Evolutionary conservation across 2,797 vertebrate species (phyloP).

Genomic region (Cynodonichthys magdalenae): DNA sequence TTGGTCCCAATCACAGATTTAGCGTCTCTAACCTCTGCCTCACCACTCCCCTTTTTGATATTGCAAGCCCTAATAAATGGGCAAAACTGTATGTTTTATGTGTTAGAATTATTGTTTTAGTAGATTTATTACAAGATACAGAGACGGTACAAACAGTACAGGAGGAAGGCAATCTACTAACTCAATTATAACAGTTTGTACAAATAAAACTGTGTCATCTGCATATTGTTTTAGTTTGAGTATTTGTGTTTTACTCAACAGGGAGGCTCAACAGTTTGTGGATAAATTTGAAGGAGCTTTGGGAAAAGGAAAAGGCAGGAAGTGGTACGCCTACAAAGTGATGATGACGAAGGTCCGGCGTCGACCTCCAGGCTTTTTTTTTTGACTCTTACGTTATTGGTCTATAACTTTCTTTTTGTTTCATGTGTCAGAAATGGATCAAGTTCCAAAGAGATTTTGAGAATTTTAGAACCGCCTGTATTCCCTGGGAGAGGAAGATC

Average conservation of each 20-base stretch:
- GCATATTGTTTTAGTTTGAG: background rate
- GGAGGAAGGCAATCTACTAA: too few relatives aligned
- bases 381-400: background rate
- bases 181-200: background rate
- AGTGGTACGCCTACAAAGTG: slow-evolving; percentile 93
- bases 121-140: too few relatives aligned
- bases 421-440: slow-evolving; percentile 91
- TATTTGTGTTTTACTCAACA: slow-evolving; percentile 54
- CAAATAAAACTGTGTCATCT: background rate
- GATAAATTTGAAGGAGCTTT: slow-evolving; percentile 97
- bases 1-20: too few relatives aligned
- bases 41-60: too few relatives aligned
- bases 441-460: slow-evolving; percentile 98
- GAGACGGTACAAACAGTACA: too few relatives aligned
- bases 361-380: background rate
- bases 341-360: slow-evolving; percentile 86
- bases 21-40: too few relatives aligned
- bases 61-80: too few relatives aligned
- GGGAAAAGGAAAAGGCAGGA: slow-evolving; percentile 95
- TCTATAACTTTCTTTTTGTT: background rate
- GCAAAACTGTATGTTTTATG: too few relatives aligned
- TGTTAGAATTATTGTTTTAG: too few relatives aligned
- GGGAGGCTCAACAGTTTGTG: slow-evolving; percentile 94
- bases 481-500: slow-evolving; percentile 99
- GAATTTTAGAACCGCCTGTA: slow-evolving; percentile 95